A percentile compares a stretch with the other conserved stretches of the same genome.
phyloP scores from a whole-genome alignment of 2,888 invertebrate species.

The Tetramorium bicarinatum region DNA sequence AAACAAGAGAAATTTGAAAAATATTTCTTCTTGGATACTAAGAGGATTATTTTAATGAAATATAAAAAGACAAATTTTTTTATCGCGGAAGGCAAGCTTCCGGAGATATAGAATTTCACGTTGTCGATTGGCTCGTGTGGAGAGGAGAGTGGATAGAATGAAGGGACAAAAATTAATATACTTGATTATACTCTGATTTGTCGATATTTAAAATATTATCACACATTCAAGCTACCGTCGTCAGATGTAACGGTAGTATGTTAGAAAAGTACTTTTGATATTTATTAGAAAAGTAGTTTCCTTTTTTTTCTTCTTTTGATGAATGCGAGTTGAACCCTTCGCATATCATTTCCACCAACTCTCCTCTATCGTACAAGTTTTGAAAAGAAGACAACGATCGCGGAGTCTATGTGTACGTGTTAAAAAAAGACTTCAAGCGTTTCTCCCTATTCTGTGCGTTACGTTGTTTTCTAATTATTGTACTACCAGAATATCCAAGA shows the following conservation, averaged over 20 bases:
- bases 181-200: background rate
- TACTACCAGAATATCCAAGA: slow-evolving; percentile 30
- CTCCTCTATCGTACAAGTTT: background rate
- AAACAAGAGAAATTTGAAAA: background rate
- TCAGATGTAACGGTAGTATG: background rate
- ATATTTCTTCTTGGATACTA: background rate
- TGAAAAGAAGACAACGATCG: slow-evolving; percentile 20
- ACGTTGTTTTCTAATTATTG: slow-evolving; percentile 22
- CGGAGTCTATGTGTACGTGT: background rate
- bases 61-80: background rate
- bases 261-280: slow-evolving; percentile 19
- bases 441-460: background rate
- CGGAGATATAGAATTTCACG: slow-evolving; percentile 1
- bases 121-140: background rate
- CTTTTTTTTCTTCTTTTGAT: background rate
- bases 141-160: slow-evolving; percentile 31
- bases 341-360: background rate
- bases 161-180: background rate
- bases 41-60: slow-evolving; percentile 22
- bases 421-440: background rate
- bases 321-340: background rate
- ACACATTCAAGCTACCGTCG: background rate
- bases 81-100: background rate
- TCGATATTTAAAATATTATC: slow-evolving; percentile 3
- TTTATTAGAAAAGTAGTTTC: slow-evolving; percentile 19